Evolutionary conservation across 2,888 invertebrate genomes (phyloP), one percentile per base, ranked within the genome.

Genomic region (Tiphia femorata): DNA sequence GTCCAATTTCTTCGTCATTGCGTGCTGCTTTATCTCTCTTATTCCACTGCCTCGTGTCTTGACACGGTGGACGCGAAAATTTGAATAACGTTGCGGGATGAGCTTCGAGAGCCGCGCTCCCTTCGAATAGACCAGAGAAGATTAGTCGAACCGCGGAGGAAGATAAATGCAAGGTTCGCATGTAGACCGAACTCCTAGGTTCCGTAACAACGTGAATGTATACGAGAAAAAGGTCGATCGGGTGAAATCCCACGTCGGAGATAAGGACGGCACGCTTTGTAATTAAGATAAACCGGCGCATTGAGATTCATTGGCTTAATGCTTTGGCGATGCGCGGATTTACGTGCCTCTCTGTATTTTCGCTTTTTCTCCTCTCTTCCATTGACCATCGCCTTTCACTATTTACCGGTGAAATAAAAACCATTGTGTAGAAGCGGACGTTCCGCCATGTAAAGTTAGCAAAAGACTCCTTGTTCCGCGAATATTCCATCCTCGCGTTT

Each of bases 91-190:
- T 69, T 57, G 35, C 37, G 43, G 49, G 65, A 55, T 65, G 71
- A 70, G 74, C 71, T 71, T 75, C 72, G 70, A 76, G 76, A 74
- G 69, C 61, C 64, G 70, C 65, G 67, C 68, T 68, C 62, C 42
- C 56, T 63, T 40, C 49, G 55, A 68, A 63, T 49, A 54, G 55
- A 53, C 58, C 49, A 55, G 47, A 63, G 63, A 70, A 73, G 76
- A 75, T 73, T 75, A 70, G 70, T 70, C 72, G 73, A 69, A 70
- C 72, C 70, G 53, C 58, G 64, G 69, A 77, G 63, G 70, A 79
- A 80, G 80, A 80, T 79, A 76, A 79, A 80, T 79, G 79, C 69
- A 75, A 69, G 73, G 61, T 72, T 78, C 67, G 79, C 80, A 77
- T 79, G 78, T 75, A 70, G 63, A 14, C 25, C 40, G 33, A 33